Evolutionary conservation across 30 jellyfish, hydroid and myxozoan species (phyloP).

Genomic region (Phacellophora camtschatica): DNA sequence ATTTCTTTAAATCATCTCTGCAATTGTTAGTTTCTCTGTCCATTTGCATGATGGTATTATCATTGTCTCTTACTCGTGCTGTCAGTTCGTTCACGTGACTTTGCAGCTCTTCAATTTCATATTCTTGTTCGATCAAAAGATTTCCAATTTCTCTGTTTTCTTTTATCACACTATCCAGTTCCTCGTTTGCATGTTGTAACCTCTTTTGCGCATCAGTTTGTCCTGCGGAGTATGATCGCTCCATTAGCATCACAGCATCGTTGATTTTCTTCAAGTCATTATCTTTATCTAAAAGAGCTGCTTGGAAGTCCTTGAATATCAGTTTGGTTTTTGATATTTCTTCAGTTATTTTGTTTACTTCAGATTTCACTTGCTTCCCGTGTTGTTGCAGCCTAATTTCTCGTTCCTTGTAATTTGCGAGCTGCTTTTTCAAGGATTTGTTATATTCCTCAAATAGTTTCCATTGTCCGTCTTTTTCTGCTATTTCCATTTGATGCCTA

Average conservation of each 20-base stretch:
- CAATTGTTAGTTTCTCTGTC: neutral
- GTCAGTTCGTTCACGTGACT: neutral
- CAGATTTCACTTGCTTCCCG: constrained; percentile 25
- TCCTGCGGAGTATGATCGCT: constrained; percentile 42
- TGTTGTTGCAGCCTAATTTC: constrained; percentile 3
- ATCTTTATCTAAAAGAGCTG: constrained; percentile 41
- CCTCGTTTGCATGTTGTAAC: neutral
- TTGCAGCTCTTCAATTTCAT: constrained; percentile 11
- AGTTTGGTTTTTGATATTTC: constrained; percentile 33
- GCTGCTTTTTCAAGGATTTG: constrained; percentile 18
- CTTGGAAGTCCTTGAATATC: constrained; percentile 41
- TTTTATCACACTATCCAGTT: constrained; percentile 11
- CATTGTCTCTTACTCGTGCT: constrained; percentile 17
- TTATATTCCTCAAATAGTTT: constrained; percentile 34
- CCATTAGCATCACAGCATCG: constrained; percentile 55
- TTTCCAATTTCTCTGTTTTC: neutral
- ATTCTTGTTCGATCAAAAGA: neutral
- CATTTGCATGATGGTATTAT: neutral
- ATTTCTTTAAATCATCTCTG: neutral
- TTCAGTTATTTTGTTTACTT: constrained; percentile 5
- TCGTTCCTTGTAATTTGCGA: constrained; percentile 2
- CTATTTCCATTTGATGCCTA: constrained; percentile 16
- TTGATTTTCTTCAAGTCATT: constrained; percentile 50
- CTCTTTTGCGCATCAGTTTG: constrained; percentile 29
- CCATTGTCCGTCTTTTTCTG: constrained; percentile 14